Base-by-base conservation (phyloP, 2,113 vertebrate genomes). In the Cephalopterus ornatus region DNA sequence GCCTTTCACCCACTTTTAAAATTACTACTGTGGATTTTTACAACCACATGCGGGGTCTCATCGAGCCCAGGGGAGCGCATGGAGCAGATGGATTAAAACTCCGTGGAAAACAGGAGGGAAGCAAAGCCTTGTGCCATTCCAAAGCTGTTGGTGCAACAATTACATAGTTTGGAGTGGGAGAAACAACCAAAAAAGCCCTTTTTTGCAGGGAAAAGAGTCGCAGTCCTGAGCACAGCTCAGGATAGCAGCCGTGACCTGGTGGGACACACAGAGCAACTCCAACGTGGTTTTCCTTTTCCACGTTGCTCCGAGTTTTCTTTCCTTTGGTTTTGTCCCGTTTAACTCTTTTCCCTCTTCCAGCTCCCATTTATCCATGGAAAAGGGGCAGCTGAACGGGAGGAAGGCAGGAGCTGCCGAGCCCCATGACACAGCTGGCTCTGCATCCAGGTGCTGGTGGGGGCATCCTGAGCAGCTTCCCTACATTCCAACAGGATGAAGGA, bases 321-420 rank as follows among this genome's bases (percentile, higher is more conserved):
- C 56, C 65, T 33, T 35, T 18, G 22, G 42, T 27, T 65, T 67
- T 26, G 15, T 26, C 23, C 11, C 1, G 2, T 49, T 94, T 72
- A 67, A 62, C 56, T 74, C 77, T 77, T 70, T 35, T 65, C 24
- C 32, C 28, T 13, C 35, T 58, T 41, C 17, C 39, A 55, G 5
- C 50, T 77, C 18, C 0, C 89, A 11, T 89, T 93, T 91, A 89
- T 80, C 74, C 88, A 85, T 9, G 70, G 93, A 93, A 94, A 67
- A 2, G 1, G 33, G 33, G 67, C 14, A 14, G 85, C 56, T 93
- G 62, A 92, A 77, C 78, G 84, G 71, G 81, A 97, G 95, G 93
- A 94, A 93, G 56, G 72, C 80, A 50, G 87, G 59, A 85, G 67
- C 84, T n/a, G 44, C 46, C 0, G 18, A 83, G 82, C 56, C 73